Base-by-base conservation (phyloP, 2,113 vertebrate species). In the Channa argus region DNA sequence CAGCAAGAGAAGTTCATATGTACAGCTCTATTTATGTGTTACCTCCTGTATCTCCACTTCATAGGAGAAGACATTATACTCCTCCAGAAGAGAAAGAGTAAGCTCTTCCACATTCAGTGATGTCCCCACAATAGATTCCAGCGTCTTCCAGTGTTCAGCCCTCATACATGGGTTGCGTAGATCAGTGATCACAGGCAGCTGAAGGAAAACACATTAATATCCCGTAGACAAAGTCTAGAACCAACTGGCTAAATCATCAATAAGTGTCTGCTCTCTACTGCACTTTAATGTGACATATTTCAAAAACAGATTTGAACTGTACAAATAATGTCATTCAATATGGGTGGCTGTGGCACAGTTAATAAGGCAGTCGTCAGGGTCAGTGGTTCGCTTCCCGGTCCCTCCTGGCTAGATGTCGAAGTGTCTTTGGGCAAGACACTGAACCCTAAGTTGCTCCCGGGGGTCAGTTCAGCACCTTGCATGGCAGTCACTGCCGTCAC, bases 91-190 rank as follows among this genome's bases (percentile, higher is more conserved):
- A 5, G 91, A 77, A 58, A 97, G 51, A 49, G 92, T 92, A 24
- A 96, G 82, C 0, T 94, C 90, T 9, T 91, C 71, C 50, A 92
- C 82, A 47, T 80, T 56, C 46, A 96, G 71, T 3, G 63, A 56
- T 37, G 90, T 84, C 41, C 92, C 90, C 34, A 95, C 79, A 2
- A 91, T 78, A 50, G 88, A 82, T 68, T 96, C 93, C 79, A 97
- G 80, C n/a, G 74, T 82, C 54, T 63, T 63, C 95, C 96, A 97
- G 50, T 95, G 94, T 24, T 94, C 89, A 0, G 76, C 33, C 82
- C 96, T 96, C 88, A 96, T 79, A 87, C 83, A 94, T 4, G 93
- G 92, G 59, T 96, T 96, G 68, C 91, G 92, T 59, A 96, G 87
- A 69, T 96, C 93, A 41, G 82, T 89, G 82, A 96, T 94, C 50